Base-by-base conservation (phyloP, 2,888 invertebrate genomes). In the Anodontia alba region DNA sequence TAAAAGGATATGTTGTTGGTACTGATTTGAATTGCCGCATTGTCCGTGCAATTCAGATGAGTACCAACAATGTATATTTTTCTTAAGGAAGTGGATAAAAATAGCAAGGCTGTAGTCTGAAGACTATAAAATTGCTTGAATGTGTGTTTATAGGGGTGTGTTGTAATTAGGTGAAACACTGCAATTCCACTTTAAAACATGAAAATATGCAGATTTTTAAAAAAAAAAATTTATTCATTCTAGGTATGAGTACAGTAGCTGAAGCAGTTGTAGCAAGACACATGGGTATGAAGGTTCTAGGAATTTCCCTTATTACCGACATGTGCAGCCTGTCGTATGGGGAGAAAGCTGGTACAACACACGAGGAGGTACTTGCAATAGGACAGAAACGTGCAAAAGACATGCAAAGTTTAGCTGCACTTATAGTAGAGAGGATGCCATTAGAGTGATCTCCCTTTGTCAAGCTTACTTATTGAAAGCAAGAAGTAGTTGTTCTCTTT, bases 231-330 rank as follows among this genome's bases (percentile, higher is more conserved):
- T n/a, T n/a, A n/a, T n/a, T n/a, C n/a, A n/a, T 26, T 83, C 42
- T 88, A 96, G 96, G 96, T 26, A 97, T 97, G 96, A 96, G 96
- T 81, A 97, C 96, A 0, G 96, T 96, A 5, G 96, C 96, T 51
- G 96, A 98, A 95, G 98, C 98, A 0, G 97, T 99, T 79, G 98
- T 97, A 0, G 99, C 99, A 0, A 96, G 97, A 73, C 99, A 99
- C 95, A 98, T 98, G 94, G 91, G 92, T 3, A 87, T 94, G 84
- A 81, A 85, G 36, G 98, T 98, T 0, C 97, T 99, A 92, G 98
- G 97, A 0, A 96, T 99, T 93, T 98, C 98, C 88, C 96, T 99
- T 78, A 97, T 99, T 90, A 99, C 99, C 23, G 99, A 99, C 95
- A 96, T 96, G 91, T 98, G 98, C 92, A 96, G 97, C 43, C 96